Percentiles rank a stretch among this genome's conserved stretches.
phyloP scores from a whole-genome alignment of 2,888 invertebrate genomes.

The Pasiphila rectangulata region DNA sequence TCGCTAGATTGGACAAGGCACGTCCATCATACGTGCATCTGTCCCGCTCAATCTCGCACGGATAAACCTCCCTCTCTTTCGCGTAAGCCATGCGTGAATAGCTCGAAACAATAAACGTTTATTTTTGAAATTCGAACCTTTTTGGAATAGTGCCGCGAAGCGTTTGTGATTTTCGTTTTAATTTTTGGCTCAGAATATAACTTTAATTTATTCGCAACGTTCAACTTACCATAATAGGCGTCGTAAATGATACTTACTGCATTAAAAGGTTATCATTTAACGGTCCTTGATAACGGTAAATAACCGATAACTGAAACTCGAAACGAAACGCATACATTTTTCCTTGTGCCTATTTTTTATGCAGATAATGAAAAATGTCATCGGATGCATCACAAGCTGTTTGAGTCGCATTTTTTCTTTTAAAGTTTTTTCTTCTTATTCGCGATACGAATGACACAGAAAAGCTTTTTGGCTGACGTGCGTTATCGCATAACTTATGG shows the following conservation, averaged over 20 bases:
- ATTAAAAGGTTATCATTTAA: too few species aligned
- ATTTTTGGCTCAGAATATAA: constrained; percentile 5
- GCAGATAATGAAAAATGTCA: constrained; percentile 70
- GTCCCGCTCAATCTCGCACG: constrained; percentile 46
- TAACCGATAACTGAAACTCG: constrained; percentile 36
- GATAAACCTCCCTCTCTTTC: constrained; percentile 38
- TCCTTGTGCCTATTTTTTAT: constrained; percentile 46
- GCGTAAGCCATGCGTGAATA: constrained; percentile 59
- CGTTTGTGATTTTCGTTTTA: constrained; percentile 26
- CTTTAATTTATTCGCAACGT: constrained; percentile 4
- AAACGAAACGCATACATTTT: constrained; percentile 34
- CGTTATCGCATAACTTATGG: constrained; percentile 64
- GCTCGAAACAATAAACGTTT: constrained; percentile 69
- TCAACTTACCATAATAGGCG: too few species aligned
- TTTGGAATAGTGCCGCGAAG: constrained; percentile 41
- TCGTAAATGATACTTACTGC: too few species aligned
- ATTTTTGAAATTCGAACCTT: constrained; percentile 62
- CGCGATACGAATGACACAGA: constrained; percentile 64
- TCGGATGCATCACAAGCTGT: constrained; percentile 59
- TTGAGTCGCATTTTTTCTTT: constrained; percentile 45
- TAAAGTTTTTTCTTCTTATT: constrained; percentile 49
- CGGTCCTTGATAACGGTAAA: constrained; percentile 15
- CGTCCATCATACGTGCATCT: constrained; percentile 66
- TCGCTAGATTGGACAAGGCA: constrained; percentile 60
- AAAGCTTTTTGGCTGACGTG: constrained; percentile 75